These are phyloP conservation scores for Pardalotus punctatus DNA, from an alignment of 2,113 vertebrate genomes.

Conservation along the genomic window DNA sequence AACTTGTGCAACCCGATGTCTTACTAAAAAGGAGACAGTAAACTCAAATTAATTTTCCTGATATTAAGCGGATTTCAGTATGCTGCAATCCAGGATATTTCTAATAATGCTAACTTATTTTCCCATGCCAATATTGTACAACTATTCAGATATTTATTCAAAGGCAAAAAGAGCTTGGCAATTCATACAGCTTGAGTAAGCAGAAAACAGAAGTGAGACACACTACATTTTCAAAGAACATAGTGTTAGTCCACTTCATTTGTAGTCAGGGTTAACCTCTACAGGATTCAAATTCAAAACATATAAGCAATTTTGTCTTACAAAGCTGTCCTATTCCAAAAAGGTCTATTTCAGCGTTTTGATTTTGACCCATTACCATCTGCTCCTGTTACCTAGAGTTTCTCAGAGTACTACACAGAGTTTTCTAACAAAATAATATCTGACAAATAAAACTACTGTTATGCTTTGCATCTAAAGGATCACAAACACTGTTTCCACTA, in stretches of 20 bases:
- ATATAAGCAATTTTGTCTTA: neutral
- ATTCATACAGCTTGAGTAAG: neutral
- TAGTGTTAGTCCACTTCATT: neutral
- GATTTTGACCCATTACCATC: neutral
- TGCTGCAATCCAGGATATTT: slow-evolving; percentile 12
- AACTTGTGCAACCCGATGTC: neutral
- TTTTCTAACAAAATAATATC: neutral
- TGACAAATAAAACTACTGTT: neutral
- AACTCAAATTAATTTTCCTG: slow-evolving; percentile 41
- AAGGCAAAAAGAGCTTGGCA: neutral
- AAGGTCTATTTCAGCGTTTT: neutral
- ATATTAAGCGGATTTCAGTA: slow-evolving; percentile 48
- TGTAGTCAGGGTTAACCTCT: neutral
- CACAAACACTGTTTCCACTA: neutral
- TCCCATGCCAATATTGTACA: slow-evolving; percentile 60
- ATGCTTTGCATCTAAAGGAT: neutral
- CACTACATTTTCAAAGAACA: neutral
- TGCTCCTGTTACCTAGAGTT: neutral
- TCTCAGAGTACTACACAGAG: neutral
- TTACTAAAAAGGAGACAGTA: neutral
- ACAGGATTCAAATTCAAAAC: neutral
- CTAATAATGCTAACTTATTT: slow-evolving; percentile 38
- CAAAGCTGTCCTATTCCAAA: neutral
- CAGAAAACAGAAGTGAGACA: neutral
- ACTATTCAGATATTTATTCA: slow-evolving; percentile 8